Conservation (phyloP, 2,113 vertebrate species). For the Lichenostomus cassidix region DNA sequence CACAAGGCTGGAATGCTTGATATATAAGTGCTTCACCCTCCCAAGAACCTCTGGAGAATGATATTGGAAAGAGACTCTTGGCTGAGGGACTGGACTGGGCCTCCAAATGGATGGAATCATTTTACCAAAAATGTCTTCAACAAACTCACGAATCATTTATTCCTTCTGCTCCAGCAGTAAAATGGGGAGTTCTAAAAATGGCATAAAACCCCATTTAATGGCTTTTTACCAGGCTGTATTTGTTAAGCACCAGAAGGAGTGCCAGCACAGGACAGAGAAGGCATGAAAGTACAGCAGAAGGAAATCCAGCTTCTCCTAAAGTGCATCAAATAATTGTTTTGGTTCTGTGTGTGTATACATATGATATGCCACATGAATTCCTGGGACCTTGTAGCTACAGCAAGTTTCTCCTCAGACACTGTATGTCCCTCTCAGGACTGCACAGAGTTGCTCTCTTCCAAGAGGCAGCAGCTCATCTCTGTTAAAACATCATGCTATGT, state of each 20-base stretch:
- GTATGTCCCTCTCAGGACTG: background rate
- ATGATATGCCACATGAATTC: background rate
- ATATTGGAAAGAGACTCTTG: background rate
- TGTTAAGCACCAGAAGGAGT: background rate
- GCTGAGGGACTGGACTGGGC: background rate
- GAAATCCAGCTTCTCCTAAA: background rate
- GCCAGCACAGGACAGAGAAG: background rate
- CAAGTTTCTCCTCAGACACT: background rate
- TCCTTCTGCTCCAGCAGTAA: background rate
- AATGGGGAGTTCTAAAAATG: background rate
- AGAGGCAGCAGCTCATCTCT: background rate
- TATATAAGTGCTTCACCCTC: background rate
- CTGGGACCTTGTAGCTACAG: background rate
- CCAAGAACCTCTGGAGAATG: background rate
- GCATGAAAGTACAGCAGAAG: background rate
- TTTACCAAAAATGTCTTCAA: background rate
- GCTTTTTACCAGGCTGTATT: background rate
- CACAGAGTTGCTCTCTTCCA: background rate
- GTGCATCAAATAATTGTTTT: background rate
- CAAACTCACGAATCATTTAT: background rate
- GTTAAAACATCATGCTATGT: background rate
- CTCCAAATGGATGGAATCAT: background rate
- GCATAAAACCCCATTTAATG: background rate
- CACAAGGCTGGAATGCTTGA: background rate
- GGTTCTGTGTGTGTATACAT: background rate